Evolutionary conservation across 2,888 invertebrate species (phyloP).

Genomic region (Pharmacophagus antenor): DNA sequence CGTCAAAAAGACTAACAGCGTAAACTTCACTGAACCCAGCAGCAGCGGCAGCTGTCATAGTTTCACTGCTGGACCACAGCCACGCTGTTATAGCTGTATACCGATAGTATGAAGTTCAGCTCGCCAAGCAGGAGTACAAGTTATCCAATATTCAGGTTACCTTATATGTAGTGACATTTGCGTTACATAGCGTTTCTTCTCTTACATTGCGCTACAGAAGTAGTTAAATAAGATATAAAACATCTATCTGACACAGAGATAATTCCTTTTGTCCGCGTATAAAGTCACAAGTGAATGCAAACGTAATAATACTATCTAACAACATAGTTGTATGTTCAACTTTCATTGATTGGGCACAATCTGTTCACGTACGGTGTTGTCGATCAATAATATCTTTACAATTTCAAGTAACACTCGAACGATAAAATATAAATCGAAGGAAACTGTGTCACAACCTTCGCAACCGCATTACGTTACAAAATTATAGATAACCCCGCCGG

Average conservation of each 20-base stretch:
- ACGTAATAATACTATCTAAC: background rate
- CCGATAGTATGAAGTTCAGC: no score
- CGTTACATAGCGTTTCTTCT: no score
- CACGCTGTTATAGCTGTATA: no score
- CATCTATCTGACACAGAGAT: background rate
- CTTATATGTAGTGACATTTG: no score
- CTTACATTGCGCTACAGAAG: no score
- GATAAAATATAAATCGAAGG: conserved; percentile 60
- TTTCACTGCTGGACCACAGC: no score
- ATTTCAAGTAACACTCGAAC: conserved; percentile 49
- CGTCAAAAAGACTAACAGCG: no score
- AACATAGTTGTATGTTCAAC: conserved; percentile 9
- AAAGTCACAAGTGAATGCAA: background rate
- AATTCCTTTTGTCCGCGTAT: background rate
- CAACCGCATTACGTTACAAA: conserved; percentile 54
- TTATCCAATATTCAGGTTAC: no score
- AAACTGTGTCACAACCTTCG: conserved; percentile 77
- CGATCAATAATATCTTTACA: conserved; percentile 32
- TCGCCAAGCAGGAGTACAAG: no score
- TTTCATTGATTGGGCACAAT: conserved; percentile 30
- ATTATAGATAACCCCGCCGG: conserved; percentile 64
- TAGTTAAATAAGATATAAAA: no score
- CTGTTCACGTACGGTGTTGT: conserved; percentile 18
- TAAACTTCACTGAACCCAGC: no score
- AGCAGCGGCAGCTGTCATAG: no score